These are phyloP conservation scores for Papilio polyxenes DNA, from an alignment of 1,140 invertebrate species.

Conservation along the genomic window DNA sequence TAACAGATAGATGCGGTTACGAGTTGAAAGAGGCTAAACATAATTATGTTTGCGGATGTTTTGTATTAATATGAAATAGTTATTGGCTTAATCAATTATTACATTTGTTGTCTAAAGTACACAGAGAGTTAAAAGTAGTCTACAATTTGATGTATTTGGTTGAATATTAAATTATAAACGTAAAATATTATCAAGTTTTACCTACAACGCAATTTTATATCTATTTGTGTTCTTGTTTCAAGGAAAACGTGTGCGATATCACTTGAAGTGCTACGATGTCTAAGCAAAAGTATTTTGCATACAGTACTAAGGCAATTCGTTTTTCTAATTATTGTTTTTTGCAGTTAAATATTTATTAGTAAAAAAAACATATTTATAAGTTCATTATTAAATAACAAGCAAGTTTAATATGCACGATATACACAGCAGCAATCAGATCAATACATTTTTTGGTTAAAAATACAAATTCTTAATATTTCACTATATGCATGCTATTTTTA, in stretches of 20 bases:
- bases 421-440: conserved; percentile 1
- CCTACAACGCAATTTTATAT: background rate
- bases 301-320: background rate
- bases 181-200: background rate
- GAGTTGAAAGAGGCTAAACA: background rate
- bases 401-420: background rate
- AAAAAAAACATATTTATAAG: background rate
- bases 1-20: background rate
- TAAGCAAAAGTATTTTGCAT: background rate
- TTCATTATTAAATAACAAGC: background rate
- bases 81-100: background rate
- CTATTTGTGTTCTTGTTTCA: background rate
- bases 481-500: background rate
- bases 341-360: background rate
- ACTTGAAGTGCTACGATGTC: background rate
- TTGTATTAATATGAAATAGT: background rate
- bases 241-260: background rate
- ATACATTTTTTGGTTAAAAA: background rate
- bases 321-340: too few species aligned
- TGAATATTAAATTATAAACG: background rate
- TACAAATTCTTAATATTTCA: background rate
- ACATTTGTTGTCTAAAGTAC: background rate
- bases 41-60: conserved; percentile 5
- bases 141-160: background rate
- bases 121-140: background rate